Conservation (phyloP, 2,888 invertebrate genomes). For the Andrena fulva region DNA sequence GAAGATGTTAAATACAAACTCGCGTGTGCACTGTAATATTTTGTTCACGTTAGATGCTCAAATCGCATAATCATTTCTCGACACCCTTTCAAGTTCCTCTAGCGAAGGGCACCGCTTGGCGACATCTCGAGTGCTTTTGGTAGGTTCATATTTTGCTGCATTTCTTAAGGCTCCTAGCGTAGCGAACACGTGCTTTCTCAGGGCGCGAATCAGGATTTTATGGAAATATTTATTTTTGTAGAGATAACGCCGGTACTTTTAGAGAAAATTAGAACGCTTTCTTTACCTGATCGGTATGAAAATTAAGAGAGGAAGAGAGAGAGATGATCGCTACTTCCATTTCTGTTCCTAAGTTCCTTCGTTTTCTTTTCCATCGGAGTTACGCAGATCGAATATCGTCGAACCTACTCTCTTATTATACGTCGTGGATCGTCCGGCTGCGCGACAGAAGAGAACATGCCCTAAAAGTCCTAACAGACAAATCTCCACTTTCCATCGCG, state of each 20-base stretch:
- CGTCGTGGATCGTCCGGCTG: neutral
- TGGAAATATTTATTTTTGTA: constrained; percentile 40
- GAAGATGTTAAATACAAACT: constrained; percentile 5
- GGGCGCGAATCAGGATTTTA: constrained; percentile 4
- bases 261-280: constrained; percentile 3
- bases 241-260: constrained; percentile 2
- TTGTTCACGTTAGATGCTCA: constrained; percentile 30
- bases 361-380: neutral
- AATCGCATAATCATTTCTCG: constrained; percentile 32
- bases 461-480: neutral
- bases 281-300: neutral
- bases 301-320: neutral
- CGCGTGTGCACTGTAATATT: constrained; percentile 19
- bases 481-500: constrained; percentile 1
- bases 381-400: neutral
- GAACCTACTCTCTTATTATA: neutral
- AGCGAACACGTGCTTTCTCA: constrained; percentile 1
- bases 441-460: neutral
- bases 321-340: constrained; percentile 12
- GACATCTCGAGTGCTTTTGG: constrained; percentile 33
- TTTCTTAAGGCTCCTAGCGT: constrained; percentile 1
- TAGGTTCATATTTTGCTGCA: constrained; percentile 31
- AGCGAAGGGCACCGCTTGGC: constrained; percentile 5
- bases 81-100: constrained; percentile 46
- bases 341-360: neutral